A percentile compares a stretch with the other conserved stretches of the same genome.
phyloP scores from a whole-genome alignment of 1,140 invertebrate species.

The Conopomorpha cramerella region DNA sequence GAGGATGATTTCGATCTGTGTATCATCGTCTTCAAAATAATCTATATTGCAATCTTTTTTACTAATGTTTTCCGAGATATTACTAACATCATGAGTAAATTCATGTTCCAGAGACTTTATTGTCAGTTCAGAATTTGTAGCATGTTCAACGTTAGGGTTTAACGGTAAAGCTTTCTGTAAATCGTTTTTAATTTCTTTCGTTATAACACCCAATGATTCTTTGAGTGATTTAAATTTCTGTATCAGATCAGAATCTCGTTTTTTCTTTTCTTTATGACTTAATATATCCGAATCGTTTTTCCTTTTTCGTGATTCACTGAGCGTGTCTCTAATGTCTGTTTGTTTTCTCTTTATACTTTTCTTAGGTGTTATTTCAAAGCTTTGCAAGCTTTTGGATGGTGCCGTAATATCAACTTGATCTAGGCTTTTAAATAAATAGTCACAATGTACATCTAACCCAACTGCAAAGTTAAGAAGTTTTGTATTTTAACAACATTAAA shows the following conservation, averaged over 20 bases:
- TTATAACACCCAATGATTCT: conserved; percentile 18
- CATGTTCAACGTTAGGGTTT: too few species aligned
- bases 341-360: conserved; percentile 7
- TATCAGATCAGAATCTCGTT: conserved; percentile 19
- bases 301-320: conserved; percentile 33
- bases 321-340: conserved; percentile 13
- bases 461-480: conserved; percentile 22
- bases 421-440: conserved; percentile 30
- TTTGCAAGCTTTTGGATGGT: not conserved
- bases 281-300: conserved; percentile 16
- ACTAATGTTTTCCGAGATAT: too few species aligned
- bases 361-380: not conserved
- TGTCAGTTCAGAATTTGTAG: too few species aligned
- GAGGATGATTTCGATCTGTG: conserved; percentile 26
- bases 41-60: too few species aligned
- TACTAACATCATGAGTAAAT: too few species aligned
- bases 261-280: conserved; percentile 26
- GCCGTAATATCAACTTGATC: conserved; percentile 3
- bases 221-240: conserved; percentile 23
- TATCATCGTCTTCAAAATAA: too few species aligned
- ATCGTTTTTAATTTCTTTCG: conserved; percentile 16
- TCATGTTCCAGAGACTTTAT: too few species aligned
- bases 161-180: conserved; percentile 14
- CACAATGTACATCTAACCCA: conserved; percentile 38
- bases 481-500: too few species aligned